Evolutionary conservation across 2,888 invertebrate genomes (phyloP), one percentile per base, ranked within the genome.

Genomic region (Prosopocoilus inquinatus): DNA sequence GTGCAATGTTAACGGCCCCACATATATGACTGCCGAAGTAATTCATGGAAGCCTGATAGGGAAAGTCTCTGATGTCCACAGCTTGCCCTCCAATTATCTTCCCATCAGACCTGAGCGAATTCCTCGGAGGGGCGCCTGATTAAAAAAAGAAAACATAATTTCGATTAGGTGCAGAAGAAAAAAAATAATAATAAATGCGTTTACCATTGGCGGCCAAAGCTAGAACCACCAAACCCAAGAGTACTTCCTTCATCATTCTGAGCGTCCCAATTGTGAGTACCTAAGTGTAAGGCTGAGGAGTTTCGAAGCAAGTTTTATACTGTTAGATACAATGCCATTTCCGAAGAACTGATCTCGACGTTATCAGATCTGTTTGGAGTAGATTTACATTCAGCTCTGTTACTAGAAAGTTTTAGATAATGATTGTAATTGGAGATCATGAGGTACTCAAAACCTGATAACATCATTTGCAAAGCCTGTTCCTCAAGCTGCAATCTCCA

Each of bases 21-120:
- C 83, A 83, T 56, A 79, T 79, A n/a, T 82, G 81, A 56, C 72
- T 75, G 0, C 75, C 75, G 62, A 76, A 75, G 66, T 79, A 78
- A 4, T 79, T 62, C 3, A 83, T 64, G 0, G 82, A 82, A 11
- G 80, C 78, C 67, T 83, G 82, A 78, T 82, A 82, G 0, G 83
- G 83, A 2, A 81, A 78, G 0, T 80, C 78, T 0, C 75, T 70
- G 58, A 83, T 83, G 0, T 79, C 57, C 3, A 64, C 81, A 0
- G 79, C 78, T 67, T 79, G 78, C 1, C 78, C 78, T 0, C 82
- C 82, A 0, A 79, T 77, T 9, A 83, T 11, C 73, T 62, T 51
- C 41, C 62, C 59, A 44, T 76, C 78, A 1, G 79, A 47, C 0
- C 77, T 9, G 0, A 78, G 77, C 13, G 20, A 5, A 12, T n/a